Evolutionary conservation across 2,113 vertebrate species (phyloP).

Genomic region (Aplodontia rufa): DNA sequence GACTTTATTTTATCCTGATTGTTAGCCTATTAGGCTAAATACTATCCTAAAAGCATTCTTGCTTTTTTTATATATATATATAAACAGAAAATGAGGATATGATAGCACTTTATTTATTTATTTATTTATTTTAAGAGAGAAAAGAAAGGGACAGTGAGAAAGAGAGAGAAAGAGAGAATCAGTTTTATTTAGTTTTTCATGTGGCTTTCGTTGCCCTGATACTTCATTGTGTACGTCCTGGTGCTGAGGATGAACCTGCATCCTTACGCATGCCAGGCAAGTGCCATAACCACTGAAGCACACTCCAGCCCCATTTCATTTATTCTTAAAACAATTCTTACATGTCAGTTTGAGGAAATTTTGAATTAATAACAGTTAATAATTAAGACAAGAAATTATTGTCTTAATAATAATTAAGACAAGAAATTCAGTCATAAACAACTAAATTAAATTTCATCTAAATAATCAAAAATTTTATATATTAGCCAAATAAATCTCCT

Average conservation of each 20-base stretch:
- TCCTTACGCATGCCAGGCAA: too few relatives aligned
- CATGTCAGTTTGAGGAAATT: not conserved
- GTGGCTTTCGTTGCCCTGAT: too few relatives aligned
- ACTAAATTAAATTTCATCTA: conserved; percentile 26
- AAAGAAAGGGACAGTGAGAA: too few relatives aligned
- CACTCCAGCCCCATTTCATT: too few relatives aligned
- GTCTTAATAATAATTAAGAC: too few relatives aligned
- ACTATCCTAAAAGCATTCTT: conserved; percentile 8
- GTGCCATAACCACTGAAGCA: too few relatives aligned
- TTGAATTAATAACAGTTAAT: not conserved
- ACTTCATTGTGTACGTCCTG: too few relatives aligned
- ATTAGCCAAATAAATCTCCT: not conserved
- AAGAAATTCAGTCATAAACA: conserved; percentile 30
- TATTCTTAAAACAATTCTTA: conserved; percentile 48
- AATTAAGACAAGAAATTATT: not conserved
- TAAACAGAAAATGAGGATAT: conserved; percentile 15
- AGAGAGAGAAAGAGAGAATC: too few relatives aligned
- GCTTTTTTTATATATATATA: not conserved
- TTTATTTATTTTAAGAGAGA: too few relatives aligned
- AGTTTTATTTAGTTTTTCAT: too few relatives aligned
- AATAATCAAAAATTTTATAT: not conserved
- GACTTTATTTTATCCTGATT: not conserved
- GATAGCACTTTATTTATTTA: conserved; percentile 39
- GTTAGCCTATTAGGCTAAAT: not conserved
- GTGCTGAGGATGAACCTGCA: too few relatives aligned